These are phyloP conservation scores for Macquaria australasica DNA, from an alignment of 2,113 vertebrate genomes.

Conservation along the genomic window DNA sequence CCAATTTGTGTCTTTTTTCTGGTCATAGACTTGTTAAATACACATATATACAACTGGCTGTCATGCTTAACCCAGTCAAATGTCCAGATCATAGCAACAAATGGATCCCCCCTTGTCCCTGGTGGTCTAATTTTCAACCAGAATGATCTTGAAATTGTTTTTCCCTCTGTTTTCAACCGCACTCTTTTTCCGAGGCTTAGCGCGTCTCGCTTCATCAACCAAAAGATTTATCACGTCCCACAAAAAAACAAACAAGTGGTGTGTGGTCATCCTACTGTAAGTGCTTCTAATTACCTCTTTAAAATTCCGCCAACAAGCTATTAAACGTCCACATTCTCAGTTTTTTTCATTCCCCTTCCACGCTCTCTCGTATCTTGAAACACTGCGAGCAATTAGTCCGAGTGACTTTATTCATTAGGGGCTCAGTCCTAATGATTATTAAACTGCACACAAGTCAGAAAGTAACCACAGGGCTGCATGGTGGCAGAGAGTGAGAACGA, in stretches of 20 bases:
- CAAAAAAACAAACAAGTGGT: conserved; percentile 75
- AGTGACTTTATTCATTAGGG: conserved; percentile 85
- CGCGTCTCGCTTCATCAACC: conserved; percentile 65
- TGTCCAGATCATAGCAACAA: conserved; percentile 33
- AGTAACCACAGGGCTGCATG: conserved; percentile 69
- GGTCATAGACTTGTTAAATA: conserved; percentile 18
- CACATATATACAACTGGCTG: conserved; percentile 30
- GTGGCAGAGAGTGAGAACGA: conserved; percentile 37
- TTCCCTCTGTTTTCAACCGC: conserved; percentile 30
- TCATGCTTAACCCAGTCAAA: conserved; percentile 49
- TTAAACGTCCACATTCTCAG: conserved; percentile 75
- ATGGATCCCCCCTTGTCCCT: conserved; percentile 2
- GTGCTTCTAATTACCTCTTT: conserved; percentile 81
- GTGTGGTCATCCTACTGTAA: conserved; percentile 74
- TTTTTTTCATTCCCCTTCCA: conserved; percentile 55
- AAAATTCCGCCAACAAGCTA: conserved; percentile 76
- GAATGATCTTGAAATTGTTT: conserved; percentile 58
- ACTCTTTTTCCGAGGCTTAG: conserved; percentile 38
- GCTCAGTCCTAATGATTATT: conserved; percentile 82
- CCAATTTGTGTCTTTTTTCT: neutral
- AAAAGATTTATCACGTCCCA: conserved; percentile 76
- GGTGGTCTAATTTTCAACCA: conserved; percentile 67
- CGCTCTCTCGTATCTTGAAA: conserved; percentile 74
- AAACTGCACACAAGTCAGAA: conserved; percentile 80
- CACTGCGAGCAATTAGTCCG: conserved; percentile 82